These are phyloP conservation scores for Caenorhabditis becei DNA, from an alignment of 2,888 invertebrate genomes.

Conservation along the genomic window DNA sequence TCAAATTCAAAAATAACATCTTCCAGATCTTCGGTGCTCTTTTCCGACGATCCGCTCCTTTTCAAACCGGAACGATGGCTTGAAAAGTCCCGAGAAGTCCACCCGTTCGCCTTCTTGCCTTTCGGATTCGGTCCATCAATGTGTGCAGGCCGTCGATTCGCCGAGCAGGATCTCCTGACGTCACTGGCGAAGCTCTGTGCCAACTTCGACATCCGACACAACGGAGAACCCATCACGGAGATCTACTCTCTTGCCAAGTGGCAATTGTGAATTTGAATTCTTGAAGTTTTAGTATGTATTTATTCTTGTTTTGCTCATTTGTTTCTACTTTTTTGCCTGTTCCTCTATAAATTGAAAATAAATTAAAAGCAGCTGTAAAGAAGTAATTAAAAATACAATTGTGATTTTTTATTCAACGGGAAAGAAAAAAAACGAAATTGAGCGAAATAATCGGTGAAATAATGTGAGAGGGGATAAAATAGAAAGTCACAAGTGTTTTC, in stretches of 20 bases:
- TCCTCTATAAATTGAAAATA: no score
- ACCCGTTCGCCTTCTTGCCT: conserved; percentile 84
- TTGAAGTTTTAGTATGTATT: conserved; percentile 22
- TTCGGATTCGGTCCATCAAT: conserved; percentile 84
- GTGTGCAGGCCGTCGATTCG: conserved; percentile 85
- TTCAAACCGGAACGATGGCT: conserved; percentile 88
- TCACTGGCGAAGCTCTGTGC: conserved; percentile 83
- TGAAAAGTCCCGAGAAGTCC: conserved; percentile 75
- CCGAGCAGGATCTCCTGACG: conserved; percentile 84
- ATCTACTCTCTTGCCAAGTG: conserved; percentile 84
- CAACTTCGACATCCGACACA: conserved; percentile 83
- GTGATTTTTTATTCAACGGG: no score
- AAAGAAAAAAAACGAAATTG: no score
- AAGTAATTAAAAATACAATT: no score
- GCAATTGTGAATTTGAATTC: conserved; percentile 74
- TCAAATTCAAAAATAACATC: no score
- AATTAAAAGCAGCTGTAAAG: no score
- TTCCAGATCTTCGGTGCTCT: no score
- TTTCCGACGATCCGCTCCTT: conserved; percentile 32
- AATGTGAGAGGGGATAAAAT: no score
- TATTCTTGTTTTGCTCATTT: background rate
- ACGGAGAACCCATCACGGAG: conserved; percentile 82
- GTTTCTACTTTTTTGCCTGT: background rate
- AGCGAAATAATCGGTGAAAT: no score
- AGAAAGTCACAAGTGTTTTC: no score